Conservation (phyloP, 2,797 vertebrate genomes). For the Acestrorhynchus altus region DNA sequence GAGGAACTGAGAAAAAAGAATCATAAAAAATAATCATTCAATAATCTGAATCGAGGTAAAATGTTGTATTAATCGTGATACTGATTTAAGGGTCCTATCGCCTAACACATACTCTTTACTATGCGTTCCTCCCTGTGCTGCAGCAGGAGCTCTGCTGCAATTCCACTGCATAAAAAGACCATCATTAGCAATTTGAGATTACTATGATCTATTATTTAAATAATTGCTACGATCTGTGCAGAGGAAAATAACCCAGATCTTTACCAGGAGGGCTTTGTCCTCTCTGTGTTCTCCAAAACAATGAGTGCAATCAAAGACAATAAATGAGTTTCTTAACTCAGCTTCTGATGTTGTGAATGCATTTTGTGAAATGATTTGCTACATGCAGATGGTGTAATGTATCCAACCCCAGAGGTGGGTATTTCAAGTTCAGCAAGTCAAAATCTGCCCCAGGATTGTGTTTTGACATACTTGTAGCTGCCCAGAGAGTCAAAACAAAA, state of each 20-base stretch:
- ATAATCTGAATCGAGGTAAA: too few relatives aligned
- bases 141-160: constrained; percentile 57
- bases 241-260: constrained; percentile 22
- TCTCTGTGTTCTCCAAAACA: constrained; percentile 19
- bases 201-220: constrained; percentile 51
- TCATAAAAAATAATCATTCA: too few relatives aligned
- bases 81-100: too few relatives aligned
- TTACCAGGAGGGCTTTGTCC: constrained; percentile 29
- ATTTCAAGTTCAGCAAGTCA: too few relatives aligned
- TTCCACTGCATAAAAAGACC: constrained; percentile 55
- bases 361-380: not conserved
- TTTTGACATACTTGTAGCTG: too few relatives aligned
- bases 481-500: too few relatives aligned
- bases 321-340: not conserved
- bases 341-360: not conserved
- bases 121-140: constrained; percentile 36
- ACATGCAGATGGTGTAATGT: not conserved
- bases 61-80: too few relatives aligned
- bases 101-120: not conserved
- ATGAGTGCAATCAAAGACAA: constrained; percentile 15
- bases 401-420: too few relatives aligned
- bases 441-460: too few relatives aligned
- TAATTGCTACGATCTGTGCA: constrained; percentile 40
- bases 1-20: too few relatives aligned
- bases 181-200: constrained; percentile 59